Evolutionary conservation across 2,888 invertebrate species (phyloP).

Genomic region (Ceratothoa steindachneri): DNA sequence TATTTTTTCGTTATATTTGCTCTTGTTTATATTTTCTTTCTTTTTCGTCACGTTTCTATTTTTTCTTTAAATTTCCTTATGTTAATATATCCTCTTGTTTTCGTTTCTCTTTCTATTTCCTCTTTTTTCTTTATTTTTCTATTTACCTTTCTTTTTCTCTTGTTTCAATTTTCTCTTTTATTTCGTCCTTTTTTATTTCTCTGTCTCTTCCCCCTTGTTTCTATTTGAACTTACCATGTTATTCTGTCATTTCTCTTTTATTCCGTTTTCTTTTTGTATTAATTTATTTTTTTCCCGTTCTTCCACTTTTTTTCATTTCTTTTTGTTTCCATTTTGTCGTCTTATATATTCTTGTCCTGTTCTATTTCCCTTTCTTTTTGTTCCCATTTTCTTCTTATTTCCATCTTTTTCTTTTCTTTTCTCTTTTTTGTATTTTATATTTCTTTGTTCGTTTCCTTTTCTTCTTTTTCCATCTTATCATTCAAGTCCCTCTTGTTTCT

Average conservation of each 20-base stretch:
- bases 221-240: not conserved
- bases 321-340: too few relatives aligned
- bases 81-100: not conserved
- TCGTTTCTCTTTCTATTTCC: not conserved
- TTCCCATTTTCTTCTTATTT: too few relatives aligned
- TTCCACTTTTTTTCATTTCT: too few relatives aligned
- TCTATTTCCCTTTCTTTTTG: too few relatives aligned
- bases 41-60: not conserved
- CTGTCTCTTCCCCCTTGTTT: not conserved
- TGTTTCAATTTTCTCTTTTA: not conserved
- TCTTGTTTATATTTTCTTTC: not conserved
- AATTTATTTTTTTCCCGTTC: too few relatives aligned
- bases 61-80: not conserved
- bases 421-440: too few relatives aligned
- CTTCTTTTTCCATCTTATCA: too few relatives aligned
- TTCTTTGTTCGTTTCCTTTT: too few relatives aligned
- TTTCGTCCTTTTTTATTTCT: not conserved
- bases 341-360: too few relatives aligned
- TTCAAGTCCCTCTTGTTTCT: too few relatives aligned
- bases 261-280: not conserved
- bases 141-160: not conserved
- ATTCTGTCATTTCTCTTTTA: not conserved
- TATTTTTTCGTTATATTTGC: not conserved
- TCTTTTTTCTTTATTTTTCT: not conserved
- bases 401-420: too few relatives aligned